Evolutionary conservation across 2,888 invertebrate species (phyloP), one percentile per base, ranked within the genome.

Genomic region (Euzetes globulus): DNA sequence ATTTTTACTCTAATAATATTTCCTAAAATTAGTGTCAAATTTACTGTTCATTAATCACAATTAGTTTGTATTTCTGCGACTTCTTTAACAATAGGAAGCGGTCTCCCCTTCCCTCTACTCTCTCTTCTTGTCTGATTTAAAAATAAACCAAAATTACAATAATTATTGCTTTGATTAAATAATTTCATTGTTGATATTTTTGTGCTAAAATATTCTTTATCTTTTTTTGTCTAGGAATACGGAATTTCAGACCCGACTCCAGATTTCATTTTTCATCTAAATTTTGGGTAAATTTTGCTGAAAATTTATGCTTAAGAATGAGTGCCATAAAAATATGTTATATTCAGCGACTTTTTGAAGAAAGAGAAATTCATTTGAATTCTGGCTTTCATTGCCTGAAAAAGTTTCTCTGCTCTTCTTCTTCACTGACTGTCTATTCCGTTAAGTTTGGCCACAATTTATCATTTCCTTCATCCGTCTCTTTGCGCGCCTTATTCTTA

Each of bases 21-120:
- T 55, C 55, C 55, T 55, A 6, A 25, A 55, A 55, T 55, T 55
- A 55, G 25, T 25, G 55, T 55, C 55, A 55, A 55, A 55, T 25
- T 55, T 55, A 55, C n/a, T 55, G 55, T 9, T 22, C 55, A 55
- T 55, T 55, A 55, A 55, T 55, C 55, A 55, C 11, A 55, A 55
- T 55, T 55, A 55, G 55, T 55, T 25, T 55, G 22, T 55, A 55
- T 22, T 55, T 50, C 13, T 55, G 9, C 25, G 55, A 22, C 19
- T 50, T n/a, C n/a, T 1, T 5, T 2, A 55, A 55, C 19, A 55
- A 13, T 25, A 55, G n/a, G 13, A 25, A 22, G 13, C 3, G 7
- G 1, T 55, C 6, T 55, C 13, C 19, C 55, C 22, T 25, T 17
- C 22, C 19, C 55, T 25, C 25, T 25, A 3, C 50, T 50, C 50